Evolutionary conservation across 2,113 vertebrate species (phyloP).

Genomic region (Chauna torquata): DNA sequence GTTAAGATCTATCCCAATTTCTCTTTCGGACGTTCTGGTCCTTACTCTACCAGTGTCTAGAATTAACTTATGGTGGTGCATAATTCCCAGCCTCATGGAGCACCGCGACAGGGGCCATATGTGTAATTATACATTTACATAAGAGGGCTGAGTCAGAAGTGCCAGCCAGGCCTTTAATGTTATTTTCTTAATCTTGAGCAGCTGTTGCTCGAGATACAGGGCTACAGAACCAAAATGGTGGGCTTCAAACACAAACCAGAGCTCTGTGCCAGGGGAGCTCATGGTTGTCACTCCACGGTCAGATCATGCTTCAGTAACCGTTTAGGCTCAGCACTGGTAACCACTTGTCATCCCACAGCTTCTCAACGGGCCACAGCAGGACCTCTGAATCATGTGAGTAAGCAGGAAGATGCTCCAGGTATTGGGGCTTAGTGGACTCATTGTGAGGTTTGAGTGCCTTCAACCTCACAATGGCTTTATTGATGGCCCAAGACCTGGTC

Average conservation of each 20-base stretch:
- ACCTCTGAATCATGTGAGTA: background rate
- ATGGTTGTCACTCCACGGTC: background rate
- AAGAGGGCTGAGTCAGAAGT: background rate
- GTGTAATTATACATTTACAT: background rate
- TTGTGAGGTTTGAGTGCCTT: background rate
- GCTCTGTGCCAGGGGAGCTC: background rate
- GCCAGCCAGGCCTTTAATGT: background rate
- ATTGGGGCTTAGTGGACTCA: background rate
- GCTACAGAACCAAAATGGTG: background rate
- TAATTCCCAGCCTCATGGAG: background rate
- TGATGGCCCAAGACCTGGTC: background rate
- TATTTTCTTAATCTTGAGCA: constrained; percentile 26
- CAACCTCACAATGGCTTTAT: background rate
- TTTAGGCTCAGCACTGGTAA: background rate
- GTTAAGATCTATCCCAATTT: background rate
- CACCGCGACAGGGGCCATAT: background rate
- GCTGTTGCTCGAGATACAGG: constrained; percentile 10
- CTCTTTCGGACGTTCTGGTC: background rate
- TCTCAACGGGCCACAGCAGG: background rate
- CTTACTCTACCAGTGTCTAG: background rate
- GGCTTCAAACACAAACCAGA: background rate
- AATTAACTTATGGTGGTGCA: background rate
- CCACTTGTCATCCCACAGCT: background rate
- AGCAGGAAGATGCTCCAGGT: background rate
- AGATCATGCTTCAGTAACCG: background rate